These are phyloP conservation scores for Pomacea maculata DNA, from an alignment of 1,140 invertebrate genomes.

Conservation along the genomic window DNA sequence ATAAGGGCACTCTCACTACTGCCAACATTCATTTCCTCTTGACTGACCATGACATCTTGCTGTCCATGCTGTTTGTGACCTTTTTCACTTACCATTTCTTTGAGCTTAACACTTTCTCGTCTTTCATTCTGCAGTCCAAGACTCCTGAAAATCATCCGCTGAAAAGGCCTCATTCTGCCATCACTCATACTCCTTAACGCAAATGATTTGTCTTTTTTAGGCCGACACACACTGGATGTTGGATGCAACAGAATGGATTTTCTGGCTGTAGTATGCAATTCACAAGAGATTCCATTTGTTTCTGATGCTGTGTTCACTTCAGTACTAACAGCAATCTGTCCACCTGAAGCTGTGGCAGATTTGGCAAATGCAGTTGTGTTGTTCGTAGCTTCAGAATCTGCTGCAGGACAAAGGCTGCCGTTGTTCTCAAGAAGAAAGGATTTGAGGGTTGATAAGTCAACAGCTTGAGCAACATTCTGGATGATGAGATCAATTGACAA, in stretches of 20 bases:
- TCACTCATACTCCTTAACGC: too few species aligned
- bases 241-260: too few species aligned
- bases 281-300: too few species aligned
- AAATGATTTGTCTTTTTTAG: too few species aligned
- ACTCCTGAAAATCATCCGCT: too few species aligned
- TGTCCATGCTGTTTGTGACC: neutral
- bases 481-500: constrained; percentile 16
- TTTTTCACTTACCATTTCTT: too few species aligned
- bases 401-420: neutral
- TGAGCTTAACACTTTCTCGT: too few species aligned
- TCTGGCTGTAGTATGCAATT: too few species aligned
- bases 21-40: neutral
- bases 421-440: neutral
- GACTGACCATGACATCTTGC: neutral
- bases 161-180: too few species aligned
- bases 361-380: neutral
- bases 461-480: constrained; percentile 6
- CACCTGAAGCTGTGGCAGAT: too few species aligned
- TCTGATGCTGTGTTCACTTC: neutral
- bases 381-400: neutral
- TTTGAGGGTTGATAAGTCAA: constrained; percentile 6
- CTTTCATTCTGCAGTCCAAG: too few species aligned
- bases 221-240: too few species aligned
- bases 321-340: neutral
- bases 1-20: neutral